Percentiles rank a stretch among this genome's conserved stretches.
Evolutionary conservation across 2,113 vertebrate species (phyloP).

Genomic region (Myocastor coypus): DNA sequence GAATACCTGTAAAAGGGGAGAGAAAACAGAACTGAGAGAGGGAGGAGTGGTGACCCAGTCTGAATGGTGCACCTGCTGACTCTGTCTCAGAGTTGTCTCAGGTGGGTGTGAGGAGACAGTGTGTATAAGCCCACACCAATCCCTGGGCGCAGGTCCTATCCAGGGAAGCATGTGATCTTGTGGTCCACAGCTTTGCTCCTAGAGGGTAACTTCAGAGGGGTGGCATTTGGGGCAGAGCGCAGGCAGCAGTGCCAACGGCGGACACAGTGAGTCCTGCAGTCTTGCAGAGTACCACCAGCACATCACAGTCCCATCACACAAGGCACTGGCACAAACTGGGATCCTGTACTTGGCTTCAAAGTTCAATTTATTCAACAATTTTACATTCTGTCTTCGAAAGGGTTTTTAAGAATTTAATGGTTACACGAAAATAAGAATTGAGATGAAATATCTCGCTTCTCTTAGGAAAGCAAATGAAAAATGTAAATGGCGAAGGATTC

Average conservation of each 20-base stretch:
- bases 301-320: background rate
- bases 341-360: background rate
- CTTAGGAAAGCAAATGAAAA: background rate
- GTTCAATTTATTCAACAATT: background rate
- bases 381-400: background rate
- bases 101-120: background rate
- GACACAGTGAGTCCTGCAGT: background rate
- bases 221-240: background rate
- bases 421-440: background rate
- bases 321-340: background rate
- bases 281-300: background rate
- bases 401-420: background rate
- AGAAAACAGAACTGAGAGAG: background rate
- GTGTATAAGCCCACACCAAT: background rate
- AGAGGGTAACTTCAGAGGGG: background rate
- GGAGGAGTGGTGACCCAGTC: too few relatives aligned
- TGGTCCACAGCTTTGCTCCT: background rate
- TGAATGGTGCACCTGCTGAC: background rate
- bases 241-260: background rate
- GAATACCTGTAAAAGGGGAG: background rate
- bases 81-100: background rate
- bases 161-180: background rate
- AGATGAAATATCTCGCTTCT: background rate
- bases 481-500: background rate
- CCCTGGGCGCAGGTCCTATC: background rate